Conservation (phyloP, 2,888 invertebrate genomes). For the Carterocephalus palaemon region DNA sequence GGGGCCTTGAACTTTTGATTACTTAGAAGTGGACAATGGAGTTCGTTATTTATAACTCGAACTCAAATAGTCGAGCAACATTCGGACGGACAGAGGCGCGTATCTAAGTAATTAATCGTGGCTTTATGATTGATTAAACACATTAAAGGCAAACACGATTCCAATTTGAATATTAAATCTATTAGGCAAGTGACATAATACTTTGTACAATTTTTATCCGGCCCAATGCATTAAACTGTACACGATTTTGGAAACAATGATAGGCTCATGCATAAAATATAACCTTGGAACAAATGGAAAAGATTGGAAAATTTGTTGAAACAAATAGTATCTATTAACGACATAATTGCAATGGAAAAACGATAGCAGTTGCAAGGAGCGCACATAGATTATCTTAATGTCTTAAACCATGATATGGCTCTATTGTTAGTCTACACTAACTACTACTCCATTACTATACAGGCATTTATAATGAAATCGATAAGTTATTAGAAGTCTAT, state of each 20-base stretch:
- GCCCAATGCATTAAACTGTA: slow-evolving; percentile 66
- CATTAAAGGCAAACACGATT: slow-evolving; percentile 74
- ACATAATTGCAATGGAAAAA: slow-evolving; percentile 54
- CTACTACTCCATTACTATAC: no score
- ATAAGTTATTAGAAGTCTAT: no score
- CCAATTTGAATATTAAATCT: slow-evolving; percentile 74
- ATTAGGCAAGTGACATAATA: slow-evolving; percentile 73
- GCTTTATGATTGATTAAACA: slow-evolving; percentile 76
- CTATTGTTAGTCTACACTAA: no score
- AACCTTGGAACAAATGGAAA: slow-evolving; percentile 53
- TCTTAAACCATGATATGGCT: background rate
- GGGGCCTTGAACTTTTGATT: slow-evolving; percentile 74
- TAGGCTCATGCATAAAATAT: slow-evolving; percentile 66
- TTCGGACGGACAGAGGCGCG: slow-evolving; percentile 57
- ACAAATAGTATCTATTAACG: slow-evolving; percentile 55
- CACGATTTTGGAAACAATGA: slow-evolving; percentile 69
- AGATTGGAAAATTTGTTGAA: slow-evolving; percentile 63
- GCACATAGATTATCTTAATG: slow-evolving; percentile 1
- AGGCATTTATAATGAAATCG: no score
- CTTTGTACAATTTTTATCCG: slow-evolving; percentile 73
- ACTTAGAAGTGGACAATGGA: slow-evolving; percentile 67
- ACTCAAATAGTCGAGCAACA: slow-evolving; percentile 52
- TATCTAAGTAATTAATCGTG: slow-evolving; percentile 77
- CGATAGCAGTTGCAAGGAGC: slow-evolving; percentile 34
- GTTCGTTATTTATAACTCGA: slow-evolving; percentile 64